A percentile compares a stretch with the other conserved stretches of the same genome.
Conservation (phyloP, 1,140 invertebrate genomes). For the Diabrotica virgifera region DNA sequence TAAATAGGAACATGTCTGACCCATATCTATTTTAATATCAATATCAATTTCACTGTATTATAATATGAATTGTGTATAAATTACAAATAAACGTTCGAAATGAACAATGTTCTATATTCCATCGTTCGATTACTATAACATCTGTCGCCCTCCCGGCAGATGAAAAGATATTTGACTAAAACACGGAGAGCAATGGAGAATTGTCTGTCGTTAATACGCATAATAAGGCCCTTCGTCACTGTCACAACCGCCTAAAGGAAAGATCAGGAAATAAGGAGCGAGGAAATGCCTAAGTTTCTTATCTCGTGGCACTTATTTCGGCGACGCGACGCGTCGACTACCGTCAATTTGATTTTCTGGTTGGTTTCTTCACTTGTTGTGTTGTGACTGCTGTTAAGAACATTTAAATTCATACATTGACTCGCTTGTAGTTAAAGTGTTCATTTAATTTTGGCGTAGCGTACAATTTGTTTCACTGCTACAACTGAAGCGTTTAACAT, state of each 20-base stretch:
- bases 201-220: slow-evolving; percentile 41
- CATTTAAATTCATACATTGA: slow-evolving; percentile 1
- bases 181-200: slow-evolving; percentile 20
- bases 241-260: slow-evolving; percentile 31
- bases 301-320: background rate
- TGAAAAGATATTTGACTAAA: slow-evolving; percentile 1
- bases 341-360: background rate
- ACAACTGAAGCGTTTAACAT: too few species aligned
- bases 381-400: background rate
- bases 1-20: too few species aligned
- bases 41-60: too few species aligned
- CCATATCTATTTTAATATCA: too few species aligned
- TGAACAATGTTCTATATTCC: too few species aligned
- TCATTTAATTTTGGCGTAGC: background rate
- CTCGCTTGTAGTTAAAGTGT: background rate
- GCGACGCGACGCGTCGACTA: too few species aligned
- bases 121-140: background rate
- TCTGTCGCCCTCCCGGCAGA: background rate
- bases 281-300: background rate
- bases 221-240: slow-evolving; percentile 44
- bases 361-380: background rate
- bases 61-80: too few species aligned
- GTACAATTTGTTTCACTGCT: too few species aligned
- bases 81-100: too few species aligned
- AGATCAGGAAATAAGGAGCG: background rate